phyloP scores from a whole-genome alignment of 2,113 vertebrate genomes.

The Sitta europaea region DNA sequence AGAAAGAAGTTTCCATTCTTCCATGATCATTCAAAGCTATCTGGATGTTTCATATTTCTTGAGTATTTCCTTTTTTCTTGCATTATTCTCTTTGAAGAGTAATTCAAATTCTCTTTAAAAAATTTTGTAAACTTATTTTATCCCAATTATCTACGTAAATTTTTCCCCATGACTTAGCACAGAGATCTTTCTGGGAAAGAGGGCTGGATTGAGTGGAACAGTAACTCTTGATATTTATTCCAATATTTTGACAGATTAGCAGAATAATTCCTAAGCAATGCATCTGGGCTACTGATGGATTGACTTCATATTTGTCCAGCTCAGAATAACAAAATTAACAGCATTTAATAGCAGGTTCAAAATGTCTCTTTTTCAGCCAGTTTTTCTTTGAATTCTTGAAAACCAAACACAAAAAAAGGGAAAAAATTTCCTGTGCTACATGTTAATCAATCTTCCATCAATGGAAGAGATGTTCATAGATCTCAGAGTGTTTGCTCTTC shows the following conservation, averaged over 20 bases:
- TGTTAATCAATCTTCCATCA: background rate
- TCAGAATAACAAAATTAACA: background rate
- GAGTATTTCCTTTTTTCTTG: background rate
- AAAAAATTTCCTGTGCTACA: background rate
- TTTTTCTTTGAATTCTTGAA: background rate
- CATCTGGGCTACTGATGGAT: background rate
- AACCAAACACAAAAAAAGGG: background rate
- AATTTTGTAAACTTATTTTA: background rate
- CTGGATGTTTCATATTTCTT: background rate
- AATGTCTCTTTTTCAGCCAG: background rate
- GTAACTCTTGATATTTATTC: background rate
- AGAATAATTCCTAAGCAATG: background rate
- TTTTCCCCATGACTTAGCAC: background rate
- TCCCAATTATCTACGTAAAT: background rate
- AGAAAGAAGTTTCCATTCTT: background rate
- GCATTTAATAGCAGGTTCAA: background rate
- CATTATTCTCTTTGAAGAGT: background rate
- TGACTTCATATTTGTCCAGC: background rate
- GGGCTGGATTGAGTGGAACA: background rate
- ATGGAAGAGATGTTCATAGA: background rate
- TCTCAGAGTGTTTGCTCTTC: background rate
- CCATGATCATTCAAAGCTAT: background rate
- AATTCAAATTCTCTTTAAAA: background rate
- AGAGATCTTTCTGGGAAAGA: background rate
- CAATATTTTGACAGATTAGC: background rate